These are phyloP conservation scores for Ondatra zibethicus DNA, from an alignment of 2,113 vertebrate species.

Conservation along the genomic window DNA sequence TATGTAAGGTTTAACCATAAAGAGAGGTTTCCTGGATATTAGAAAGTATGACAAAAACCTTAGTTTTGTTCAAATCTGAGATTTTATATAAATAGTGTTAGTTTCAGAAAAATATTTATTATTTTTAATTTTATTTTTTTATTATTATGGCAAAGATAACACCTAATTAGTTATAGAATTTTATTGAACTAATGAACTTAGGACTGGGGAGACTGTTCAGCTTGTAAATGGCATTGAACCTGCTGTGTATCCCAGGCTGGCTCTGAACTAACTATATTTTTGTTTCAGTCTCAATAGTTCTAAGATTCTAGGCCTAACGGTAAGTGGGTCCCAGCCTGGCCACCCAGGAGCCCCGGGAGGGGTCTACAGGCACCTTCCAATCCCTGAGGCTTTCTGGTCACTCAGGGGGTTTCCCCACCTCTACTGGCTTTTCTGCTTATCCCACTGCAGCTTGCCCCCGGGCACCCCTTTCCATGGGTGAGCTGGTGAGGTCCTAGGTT, in stretches of 20 bases:
- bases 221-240: not conserved
- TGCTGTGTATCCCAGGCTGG: not conserved
- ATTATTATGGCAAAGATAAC: not conserved
- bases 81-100: conserved; percentile 17
- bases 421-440: too few species aligned
- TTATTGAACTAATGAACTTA: conserved; percentile 25
- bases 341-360: too few species aligned
- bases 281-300: not conserved
- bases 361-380: too few species aligned
- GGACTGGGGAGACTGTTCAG: not conserved
- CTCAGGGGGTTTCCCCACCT: too few species aligned
- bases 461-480: too few species aligned
- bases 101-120: not conserved
- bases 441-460: too few species aligned
- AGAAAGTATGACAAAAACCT: not conserved
- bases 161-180: not conserved
- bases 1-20: not conserved
- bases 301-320: not conserved
- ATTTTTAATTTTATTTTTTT: conserved; percentile 42
- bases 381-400: too few species aligned
- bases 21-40: not conserved
- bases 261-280: not conserved
- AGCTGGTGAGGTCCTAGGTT: too few species aligned
- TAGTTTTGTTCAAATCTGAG: conserved; percentile 1
- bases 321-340: too few species aligned